Evolutionary conservation across 1,140 invertebrate species (phyloP).

Genomic region (Aphelenchoides fujianensis): DNA sequence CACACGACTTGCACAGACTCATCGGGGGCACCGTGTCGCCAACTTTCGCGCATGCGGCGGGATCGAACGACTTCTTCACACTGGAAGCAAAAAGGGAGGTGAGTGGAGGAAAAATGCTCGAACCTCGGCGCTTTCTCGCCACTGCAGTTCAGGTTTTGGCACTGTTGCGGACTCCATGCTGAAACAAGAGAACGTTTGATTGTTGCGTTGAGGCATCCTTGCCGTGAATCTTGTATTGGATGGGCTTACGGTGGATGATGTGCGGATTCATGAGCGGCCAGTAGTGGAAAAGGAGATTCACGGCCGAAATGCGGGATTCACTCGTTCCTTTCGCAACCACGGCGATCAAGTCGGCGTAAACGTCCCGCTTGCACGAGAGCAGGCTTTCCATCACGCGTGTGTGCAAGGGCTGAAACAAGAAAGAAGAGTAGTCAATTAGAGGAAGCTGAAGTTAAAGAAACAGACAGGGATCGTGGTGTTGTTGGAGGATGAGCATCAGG

Average conservation of each 20-base stretch:
- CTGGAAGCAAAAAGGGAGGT: conserved; percentile 30
- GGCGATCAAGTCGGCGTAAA: conserved; percentile 87
- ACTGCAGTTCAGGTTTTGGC: conserved; percentile 46
- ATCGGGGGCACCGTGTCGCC: conserved; percentile 82
- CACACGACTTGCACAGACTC: conserved; percentile 92
- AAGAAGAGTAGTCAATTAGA: background rate
- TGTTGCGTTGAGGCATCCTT: background rate
- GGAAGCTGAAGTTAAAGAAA: too few relatives aligned
- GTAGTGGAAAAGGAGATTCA: conserved; percentile 94
- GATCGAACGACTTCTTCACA: conserved; percentile 67
- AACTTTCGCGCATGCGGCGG: conserved; percentile 68
- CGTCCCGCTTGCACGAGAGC: conserved; percentile 73
- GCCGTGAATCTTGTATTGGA: conserved; percentile 78
- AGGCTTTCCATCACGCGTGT: conserved; percentile 54
- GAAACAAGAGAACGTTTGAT: background rate
- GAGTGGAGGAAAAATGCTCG: conserved; percentile 2
- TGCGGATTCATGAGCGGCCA: conserved; percentile 97
- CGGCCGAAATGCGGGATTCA: conserved; percentile 81
- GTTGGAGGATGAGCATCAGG: conserved; percentile 94
- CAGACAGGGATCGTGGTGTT: conserved; percentile 75
- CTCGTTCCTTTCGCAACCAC: conserved; percentile 94
- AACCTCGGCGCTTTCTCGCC: conserved; percentile 46
- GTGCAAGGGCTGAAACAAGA: conserved; percentile 47
- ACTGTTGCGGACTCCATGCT: conserved; percentile 50
- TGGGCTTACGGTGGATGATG: conserved; percentile 80